Percentiles rank a stretch among this genome's conserved stretches.
Evolutionary conservation across 2,113 vertebrate species (phyloP).

Genomic region (Tauraco erythrolophus): DNA sequence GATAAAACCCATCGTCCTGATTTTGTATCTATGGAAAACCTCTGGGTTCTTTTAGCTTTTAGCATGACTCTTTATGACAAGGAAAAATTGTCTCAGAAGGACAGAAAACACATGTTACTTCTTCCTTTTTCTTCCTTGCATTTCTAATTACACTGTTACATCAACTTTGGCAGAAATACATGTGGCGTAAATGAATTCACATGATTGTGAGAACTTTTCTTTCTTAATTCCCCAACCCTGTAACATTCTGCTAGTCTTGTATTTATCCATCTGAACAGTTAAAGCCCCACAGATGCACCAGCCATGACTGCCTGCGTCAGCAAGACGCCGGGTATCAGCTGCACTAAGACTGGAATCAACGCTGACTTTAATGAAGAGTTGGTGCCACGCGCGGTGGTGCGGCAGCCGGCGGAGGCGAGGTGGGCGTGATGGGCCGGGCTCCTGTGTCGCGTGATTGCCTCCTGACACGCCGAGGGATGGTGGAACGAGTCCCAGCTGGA

Average conservation of each 20-base stretch:
- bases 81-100: background rate
- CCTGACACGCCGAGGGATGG: background rate
- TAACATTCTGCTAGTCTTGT: background rate
- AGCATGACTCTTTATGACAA: background rate
- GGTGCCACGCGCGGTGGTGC: accelerated
- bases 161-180: background rate
- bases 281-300: background rate
- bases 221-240: background rate
- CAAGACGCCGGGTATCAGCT: background rate
- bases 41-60: background rate
- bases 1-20: background rate
- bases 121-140: background rate
- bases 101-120: background rate
- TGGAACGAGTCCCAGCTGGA: background rate
- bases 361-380: background rate
- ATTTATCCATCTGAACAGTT: background rate
- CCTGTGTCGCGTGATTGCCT: background rate
- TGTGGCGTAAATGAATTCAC: background rate
- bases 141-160: background rate
- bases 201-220: background rate
- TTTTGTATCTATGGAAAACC: background rate
- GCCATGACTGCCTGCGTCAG: background rate
- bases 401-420: background rate
- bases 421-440: accelerated
- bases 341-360: background rate